Conservation (phyloP, 2,113 vertebrate genomes). For the Podilymbus podiceps region DNA sequence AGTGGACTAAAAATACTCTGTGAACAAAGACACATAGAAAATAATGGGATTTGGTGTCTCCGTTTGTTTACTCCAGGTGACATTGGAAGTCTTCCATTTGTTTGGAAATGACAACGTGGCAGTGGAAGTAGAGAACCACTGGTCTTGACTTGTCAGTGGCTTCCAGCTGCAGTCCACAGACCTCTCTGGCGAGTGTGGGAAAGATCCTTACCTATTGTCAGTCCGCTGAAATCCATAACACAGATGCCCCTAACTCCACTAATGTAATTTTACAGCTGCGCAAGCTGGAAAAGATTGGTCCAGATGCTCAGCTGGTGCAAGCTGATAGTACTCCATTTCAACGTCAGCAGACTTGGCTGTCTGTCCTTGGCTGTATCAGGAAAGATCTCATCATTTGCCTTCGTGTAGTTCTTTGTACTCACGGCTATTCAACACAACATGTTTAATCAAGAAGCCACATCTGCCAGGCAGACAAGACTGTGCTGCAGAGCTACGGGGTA, state of each 20-base stretch:
- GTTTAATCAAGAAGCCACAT: neutral
- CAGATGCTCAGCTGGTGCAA: slow-evolving; percentile 37
- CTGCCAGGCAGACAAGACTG: neutral
- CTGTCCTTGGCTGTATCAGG: neutral
- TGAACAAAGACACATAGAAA: neutral
- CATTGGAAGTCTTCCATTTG: neutral
- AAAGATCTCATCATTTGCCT: neutral
- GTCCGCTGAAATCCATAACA: slow-evolving; percentile 8
- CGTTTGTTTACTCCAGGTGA: neutral
- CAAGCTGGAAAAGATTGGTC: neutral
- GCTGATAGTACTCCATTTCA: neutral
- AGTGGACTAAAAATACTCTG: neutral
- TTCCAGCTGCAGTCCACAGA: neutral
- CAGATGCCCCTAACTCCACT: slow-evolving; percentile 15
- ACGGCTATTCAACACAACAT: neutral
- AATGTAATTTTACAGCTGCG: slow-evolving; percentile 10
- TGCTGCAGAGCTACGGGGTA: neutral
- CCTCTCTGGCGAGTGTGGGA: neutral
- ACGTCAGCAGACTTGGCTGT: slow-evolving; percentile 3
- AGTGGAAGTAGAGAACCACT: neutral
- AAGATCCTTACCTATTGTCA: slow-evolving; percentile 47
- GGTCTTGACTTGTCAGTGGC: neutral
- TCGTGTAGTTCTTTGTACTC: neutral
- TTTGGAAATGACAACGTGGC: neutral
- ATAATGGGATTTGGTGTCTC: neutral